Evolutionary conservation across 1,140 invertebrate genomes (phyloP), one percentile per base, ranked within the genome.

Genomic region (Meloidogyne floridensis): DNA sequence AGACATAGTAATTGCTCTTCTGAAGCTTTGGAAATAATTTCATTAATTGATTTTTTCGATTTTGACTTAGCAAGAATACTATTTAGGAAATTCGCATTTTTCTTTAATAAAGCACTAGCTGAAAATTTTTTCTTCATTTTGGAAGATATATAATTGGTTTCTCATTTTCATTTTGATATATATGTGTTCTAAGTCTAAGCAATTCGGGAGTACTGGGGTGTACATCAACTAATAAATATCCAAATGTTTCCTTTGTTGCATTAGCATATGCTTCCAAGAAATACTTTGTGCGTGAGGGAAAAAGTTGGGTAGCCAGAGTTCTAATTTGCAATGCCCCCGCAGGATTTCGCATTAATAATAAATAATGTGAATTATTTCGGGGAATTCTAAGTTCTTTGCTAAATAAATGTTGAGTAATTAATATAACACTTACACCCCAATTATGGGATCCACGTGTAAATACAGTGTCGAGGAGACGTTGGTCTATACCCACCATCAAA

Each of bases 331-430:
- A 56, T 9, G 56, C 83, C 5, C 82, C 82, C n/a, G 71, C 51
- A n/a, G 84, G 82, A 15, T 83, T 83, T 2, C 82, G 82, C 82
- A 83, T 83, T 18, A 83, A 18, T n/a, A 83, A 83, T 47, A 83
- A 51, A 51, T 83, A 83, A 80, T 83, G 82, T 10, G 83, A 54
- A 59, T 83, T 83, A 15, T 84, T 59, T 0, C 82, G 84, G 0
- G 82, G 83, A 10, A 73, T 81, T 53, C 82, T 83, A 18, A 85
- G n/a, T 47, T 83, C 71, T 65, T 85, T 83, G 10, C 18, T 70
- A 85, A 83, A 83, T 42, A 85, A 78, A 85, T 83, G 82, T 82
- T 83, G 82, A 8, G 82, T 80, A 4, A 84, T 32, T 5, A 83
- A 53, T 7, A 86, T n/a, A 9, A 83, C 82, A 32, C 82, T 84